phyloP scores from a whole-genome alignment of 2,888 invertebrate genomes.

The Andricus curvator region DNA sequence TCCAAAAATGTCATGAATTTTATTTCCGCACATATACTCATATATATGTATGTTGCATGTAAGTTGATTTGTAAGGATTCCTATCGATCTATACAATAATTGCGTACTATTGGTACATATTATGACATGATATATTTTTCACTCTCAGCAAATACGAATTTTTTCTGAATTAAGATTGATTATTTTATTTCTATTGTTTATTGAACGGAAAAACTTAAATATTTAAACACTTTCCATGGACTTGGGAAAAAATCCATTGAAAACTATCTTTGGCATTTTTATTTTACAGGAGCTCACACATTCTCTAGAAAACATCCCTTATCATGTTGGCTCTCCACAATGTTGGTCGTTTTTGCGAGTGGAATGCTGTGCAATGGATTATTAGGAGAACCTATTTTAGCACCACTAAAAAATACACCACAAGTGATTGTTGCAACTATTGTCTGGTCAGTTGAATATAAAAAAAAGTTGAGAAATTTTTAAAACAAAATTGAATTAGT shows the following conservation, averaged over 20 bases:
- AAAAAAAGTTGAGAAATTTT: slow-evolving; percentile 9
- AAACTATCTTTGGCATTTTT: not conserved
- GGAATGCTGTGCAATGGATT: slow-evolving; percentile 97
- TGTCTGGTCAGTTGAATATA: slow-evolving; percentile 87
- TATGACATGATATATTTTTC: not conserved
- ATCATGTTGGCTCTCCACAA: slow-evolving; percentile 98
- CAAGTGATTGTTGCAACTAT: slow-evolving; percentile 94
- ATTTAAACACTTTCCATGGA: not conserved
- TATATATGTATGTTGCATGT: slow-evolving; percentile 12
- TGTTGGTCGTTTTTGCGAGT: slow-evolving; percentile 98
- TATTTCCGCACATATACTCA: slow-evolving; percentile 30
- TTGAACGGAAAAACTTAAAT: not conserved
- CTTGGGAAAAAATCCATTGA: not conserved
- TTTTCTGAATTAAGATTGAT: not conserved
- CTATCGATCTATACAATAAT: slow-evolving; percentile 39
- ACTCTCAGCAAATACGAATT: not conserved
- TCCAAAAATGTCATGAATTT: slow-evolving; percentile 7
- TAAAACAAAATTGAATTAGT: not conserved
- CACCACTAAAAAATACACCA: slow-evolving; percentile 96
- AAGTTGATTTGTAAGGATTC: slow-evolving; percentile 43
- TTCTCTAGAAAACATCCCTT: slow-evolving; percentile 98
- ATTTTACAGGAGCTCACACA: slow-evolving; percentile 85
- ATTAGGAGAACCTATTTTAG: slow-evolving; percentile 96
- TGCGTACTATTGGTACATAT: slow-evolving; percentile 15
- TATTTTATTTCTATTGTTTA: not conserved